Conservation (phyloP, 92 coral and sea anemone species). For the Porites cylindrica region DNA sequence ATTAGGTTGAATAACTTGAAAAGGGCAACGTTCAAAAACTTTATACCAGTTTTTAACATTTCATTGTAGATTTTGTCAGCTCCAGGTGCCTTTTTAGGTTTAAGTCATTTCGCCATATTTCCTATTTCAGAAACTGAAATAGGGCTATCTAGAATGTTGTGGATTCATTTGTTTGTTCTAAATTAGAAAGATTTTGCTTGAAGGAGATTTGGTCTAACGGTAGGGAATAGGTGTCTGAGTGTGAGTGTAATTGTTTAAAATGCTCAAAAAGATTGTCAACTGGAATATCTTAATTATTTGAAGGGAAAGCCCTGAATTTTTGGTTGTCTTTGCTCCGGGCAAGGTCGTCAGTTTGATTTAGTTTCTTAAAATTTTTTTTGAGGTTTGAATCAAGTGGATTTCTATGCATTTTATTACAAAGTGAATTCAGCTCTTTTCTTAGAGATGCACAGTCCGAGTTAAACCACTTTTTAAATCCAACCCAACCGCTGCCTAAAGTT, state of each 20-base stretch:
- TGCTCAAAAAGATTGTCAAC: background rate
- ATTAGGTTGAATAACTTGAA: background rate
- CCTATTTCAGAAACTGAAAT: slow-evolving; percentile 40
- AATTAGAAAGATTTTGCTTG: background rate
- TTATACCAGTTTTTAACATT: slow-evolving; percentile 9
- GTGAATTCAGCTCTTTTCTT: too few relatives aligned
- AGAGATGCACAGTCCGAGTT: too few relatives aligned
- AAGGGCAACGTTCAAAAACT: too few relatives aligned
- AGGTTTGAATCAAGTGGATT: too few relatives aligned
- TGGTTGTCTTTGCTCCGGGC: background rate
- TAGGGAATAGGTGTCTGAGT: background rate
- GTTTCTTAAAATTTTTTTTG: too few relatives aligned
- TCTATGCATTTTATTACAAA: too few relatives aligned
- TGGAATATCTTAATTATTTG: too few relatives aligned
- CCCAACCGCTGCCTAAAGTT: too few relatives aligned
- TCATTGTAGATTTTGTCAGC: slow-evolving; percentile 35
- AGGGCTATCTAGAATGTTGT: background rate
- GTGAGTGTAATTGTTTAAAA: background rate
- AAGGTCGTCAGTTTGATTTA: background rate
- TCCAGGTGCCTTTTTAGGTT: slow-evolving; percentile 61
- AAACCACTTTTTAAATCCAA: too few relatives aligned
- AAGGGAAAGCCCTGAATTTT: background rate
- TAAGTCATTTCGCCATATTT: slow-evolving; percentile 16
- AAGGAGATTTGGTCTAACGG: background rate
- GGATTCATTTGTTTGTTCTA: background rate